phyloP scores from a whole-genome alignment of 2,113 vertebrate species.

The Gyps fulvus region DNA sequence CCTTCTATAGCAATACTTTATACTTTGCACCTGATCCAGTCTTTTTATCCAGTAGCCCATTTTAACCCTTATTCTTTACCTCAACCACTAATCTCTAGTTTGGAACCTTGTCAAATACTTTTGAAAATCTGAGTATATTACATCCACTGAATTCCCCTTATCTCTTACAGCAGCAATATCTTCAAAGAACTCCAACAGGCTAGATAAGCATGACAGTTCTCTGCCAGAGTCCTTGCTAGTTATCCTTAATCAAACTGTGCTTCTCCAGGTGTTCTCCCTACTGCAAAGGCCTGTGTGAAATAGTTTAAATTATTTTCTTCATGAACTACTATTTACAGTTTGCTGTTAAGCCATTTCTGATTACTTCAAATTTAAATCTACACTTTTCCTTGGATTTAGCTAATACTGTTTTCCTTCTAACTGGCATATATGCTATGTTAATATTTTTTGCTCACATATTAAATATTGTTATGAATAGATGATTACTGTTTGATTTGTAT shows the following conservation, averaged over 20 bases:
- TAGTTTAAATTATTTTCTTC: neutral
- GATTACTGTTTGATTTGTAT: neutral
- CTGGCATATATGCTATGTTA: neutral
- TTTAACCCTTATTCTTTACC: conserved; percentile 25
- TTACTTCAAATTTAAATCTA: neutral
- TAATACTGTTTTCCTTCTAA: neutral
- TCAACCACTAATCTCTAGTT: neutral
- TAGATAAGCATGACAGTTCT: conserved; percentile 36
- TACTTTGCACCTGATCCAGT: neutral
- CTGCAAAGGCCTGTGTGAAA: conserved; percentile 5
- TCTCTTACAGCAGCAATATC: conserved; percentile 51
- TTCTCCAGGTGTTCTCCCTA: conserved; percentile 9
- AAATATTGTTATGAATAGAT: neutral
- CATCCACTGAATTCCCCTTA: conserved; percentile 48
- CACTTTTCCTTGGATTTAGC: neutral
- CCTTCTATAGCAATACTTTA: neutral
- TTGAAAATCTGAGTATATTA: conserved; percentile 31
- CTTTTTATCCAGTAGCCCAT: conserved; percentile 4
- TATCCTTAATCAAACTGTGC: conserved; percentile 40
- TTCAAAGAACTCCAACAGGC: conserved; percentile 45
- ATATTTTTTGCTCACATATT: neutral
- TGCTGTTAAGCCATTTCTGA: neutral
- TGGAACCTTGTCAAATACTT: conserved; percentile 45
- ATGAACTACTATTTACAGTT: neutral
- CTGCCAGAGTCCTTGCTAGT: neutral